These are phyloP conservation scores for Anastatus disparis DNA, from an alignment of 1,140 invertebrate species.

Conservation along the genomic window DNA sequence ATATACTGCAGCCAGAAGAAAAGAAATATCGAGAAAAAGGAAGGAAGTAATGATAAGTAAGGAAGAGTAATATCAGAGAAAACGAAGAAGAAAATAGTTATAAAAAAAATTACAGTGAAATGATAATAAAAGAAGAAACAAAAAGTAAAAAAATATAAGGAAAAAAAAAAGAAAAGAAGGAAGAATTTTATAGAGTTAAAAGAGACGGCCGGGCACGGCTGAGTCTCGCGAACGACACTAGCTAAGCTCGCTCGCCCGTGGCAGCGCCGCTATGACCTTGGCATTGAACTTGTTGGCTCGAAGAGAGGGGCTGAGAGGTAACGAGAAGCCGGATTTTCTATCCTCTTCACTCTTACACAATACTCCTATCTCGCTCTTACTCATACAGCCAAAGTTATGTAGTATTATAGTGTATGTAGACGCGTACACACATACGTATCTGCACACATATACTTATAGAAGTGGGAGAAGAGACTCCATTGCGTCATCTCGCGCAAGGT, in stretches of 20 bases:
- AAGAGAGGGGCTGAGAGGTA: neutral
- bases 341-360: too few relatives aligned
- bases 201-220: constrained; percentile 40
- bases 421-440: neutral
- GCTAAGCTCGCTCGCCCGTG: constrained; percentile 42
- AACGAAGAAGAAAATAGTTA: neutral
- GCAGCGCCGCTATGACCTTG: constrained; percentile 58
- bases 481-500: constrained; percentile 63
- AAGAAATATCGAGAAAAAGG: too few relatives aligned
- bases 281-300: constrained; percentile 62
- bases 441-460: neutral
- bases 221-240: constrained; percentile 56
- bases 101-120: too few relatives aligned
- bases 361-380: too few relatives aligned
- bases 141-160: too few relatives aligned
- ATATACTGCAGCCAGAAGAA: too few relatives aligned
- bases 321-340: neutral
- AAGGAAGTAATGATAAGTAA: constrained; percentile 1
- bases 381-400: too few relatives aligned
- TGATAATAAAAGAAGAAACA: too few relatives aligned
- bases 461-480: constrained; percentile 45
- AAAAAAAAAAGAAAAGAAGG: neutral
- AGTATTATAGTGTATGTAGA: too few relatives aligned
- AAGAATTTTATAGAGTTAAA: too few relatives aligned
- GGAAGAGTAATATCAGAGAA: constrained; percentile 4